Percentiles rank a stretch among this genome's conserved stretches.
Evolutionary conservation across 2,113 vertebrate genomes (phyloP).

Genomic region (Pomatorhinus ruficollis): DNA sequence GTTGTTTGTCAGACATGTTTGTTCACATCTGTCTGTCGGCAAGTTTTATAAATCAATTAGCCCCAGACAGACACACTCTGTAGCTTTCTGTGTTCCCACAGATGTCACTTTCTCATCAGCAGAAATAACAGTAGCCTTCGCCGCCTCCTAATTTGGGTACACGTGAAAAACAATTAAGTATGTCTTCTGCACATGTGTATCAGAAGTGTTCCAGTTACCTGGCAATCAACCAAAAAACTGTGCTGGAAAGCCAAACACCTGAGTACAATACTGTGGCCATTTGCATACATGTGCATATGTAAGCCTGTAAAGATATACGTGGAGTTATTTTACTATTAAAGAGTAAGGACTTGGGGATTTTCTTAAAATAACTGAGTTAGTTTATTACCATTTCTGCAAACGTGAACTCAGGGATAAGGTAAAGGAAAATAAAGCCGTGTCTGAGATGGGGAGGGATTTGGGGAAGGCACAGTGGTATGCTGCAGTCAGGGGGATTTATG

Average conservation of each 20-base stretch:
- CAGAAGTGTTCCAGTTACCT: conserved; percentile 40
- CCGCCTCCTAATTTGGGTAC: conserved; percentile 5
- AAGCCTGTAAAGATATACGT: not conserved
- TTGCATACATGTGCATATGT: not conserved
- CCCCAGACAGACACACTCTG: conserved; percentile 51
- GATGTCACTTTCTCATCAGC: conserved; percentile 61
- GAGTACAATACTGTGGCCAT: not conserved
- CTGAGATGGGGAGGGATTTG: not conserved
- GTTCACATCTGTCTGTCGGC: conserved; percentile 62
- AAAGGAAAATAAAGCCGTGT: not conserved
- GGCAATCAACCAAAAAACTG: conserved; percentile 38
- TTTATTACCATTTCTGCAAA: not conserved
- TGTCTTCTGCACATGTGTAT: conserved; percentile 14
- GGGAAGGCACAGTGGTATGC: not conserved
- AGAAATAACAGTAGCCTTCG: not conserved
- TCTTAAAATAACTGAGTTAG: not conserved
- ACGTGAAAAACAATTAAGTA: conserved; percentile 41
- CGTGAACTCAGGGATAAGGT: not conserved
- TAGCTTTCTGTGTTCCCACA: conserved; percentile 64
- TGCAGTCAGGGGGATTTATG: not conserved
- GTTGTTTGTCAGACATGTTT: conserved; percentile 48
- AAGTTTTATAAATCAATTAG: conserved; percentile 73
- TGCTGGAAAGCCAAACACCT: not conserved
- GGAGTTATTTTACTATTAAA: not conserved
- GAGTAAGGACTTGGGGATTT: not conserved